These are phyloP conservation scores for Drosophila yooni DNA, from an alignment of 2,888 invertebrate genomes.

Conservation along the genomic window DNA sequence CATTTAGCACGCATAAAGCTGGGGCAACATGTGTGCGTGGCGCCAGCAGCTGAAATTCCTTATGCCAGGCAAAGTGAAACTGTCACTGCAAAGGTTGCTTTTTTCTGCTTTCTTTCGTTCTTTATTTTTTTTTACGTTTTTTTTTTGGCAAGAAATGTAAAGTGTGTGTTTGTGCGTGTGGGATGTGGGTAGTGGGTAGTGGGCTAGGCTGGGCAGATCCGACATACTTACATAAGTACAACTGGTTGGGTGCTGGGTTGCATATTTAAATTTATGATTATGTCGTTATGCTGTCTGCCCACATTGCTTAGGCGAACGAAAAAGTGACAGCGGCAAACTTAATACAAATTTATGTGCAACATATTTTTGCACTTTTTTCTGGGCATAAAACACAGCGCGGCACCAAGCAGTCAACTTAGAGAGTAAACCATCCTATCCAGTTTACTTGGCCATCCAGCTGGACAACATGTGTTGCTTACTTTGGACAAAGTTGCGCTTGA, in stretches of 20 bases:
- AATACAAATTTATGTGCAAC: constrained; percentile 83
- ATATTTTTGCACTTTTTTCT: constrained; percentile 76
- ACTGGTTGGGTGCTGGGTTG: constrained; percentile 54
- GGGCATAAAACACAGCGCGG: constrained; percentile 25
- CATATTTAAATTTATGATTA: constrained; percentile 83
- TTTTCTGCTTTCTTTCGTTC: constrained; percentile 32
- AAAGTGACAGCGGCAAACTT: constrained; percentile 79
- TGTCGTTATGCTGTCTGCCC: constrained; percentile 80
- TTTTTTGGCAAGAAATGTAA: constrained; percentile 62
- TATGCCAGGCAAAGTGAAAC: constrained; percentile 75
- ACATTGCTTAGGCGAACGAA: constrained; percentile 70
- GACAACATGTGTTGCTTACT: constrained; percentile 68
- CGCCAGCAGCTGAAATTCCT: constrained; percentile 61
- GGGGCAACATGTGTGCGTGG: constrained; percentile 72
- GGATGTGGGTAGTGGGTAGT: not conserved
- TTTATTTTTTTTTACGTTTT: not conserved
- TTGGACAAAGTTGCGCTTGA: constrained; percentile 48
- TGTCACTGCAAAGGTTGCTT: constrained; percentile 66
- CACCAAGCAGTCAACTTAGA: constrained; percentile 25
- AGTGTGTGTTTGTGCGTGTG: constrained; percentile 19
- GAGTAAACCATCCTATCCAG: constrained; percentile 27
- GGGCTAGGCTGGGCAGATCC: not conserved
- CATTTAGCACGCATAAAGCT: constrained; percentile 76
- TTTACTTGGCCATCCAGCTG: constrained; percentile 42
- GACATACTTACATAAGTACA: constrained; percentile 25